Conservation (phyloP, 2,113 vertebrate species). For the Ophthalmolycus amberensis region DNA sequence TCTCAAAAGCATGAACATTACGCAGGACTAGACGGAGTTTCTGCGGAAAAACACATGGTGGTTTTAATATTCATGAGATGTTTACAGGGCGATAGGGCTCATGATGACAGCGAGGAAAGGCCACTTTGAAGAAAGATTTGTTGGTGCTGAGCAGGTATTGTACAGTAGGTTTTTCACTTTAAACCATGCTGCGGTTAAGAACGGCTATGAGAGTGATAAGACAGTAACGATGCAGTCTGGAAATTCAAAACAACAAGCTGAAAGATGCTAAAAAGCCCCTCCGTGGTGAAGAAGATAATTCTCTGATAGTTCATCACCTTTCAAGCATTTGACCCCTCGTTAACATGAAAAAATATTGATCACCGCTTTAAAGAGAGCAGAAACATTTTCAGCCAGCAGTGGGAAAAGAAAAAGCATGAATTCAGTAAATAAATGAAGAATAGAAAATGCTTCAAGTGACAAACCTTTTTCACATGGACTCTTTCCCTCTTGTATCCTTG, state of each 20-base stretch:
- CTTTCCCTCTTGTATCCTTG: neutral
- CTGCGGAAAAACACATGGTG: neutral
- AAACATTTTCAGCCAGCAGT: neutral
- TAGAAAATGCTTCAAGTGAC: neutral
- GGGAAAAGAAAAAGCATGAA: neutral
- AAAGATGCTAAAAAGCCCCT: neutral
- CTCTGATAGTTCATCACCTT: neutral
- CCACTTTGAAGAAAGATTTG: neutral
- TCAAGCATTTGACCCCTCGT: neutral
- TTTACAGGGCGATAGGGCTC: slow-evolving; percentile 1
- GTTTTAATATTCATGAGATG: slow-evolving; percentile 41
- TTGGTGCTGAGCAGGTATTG: neutral
- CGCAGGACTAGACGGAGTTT: neutral
- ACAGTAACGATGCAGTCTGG: too few relatives aligned
- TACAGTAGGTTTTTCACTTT: neutral
- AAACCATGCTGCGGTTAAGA: neutral
- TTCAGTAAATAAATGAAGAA: neutral
- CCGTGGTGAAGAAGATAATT: neutral
- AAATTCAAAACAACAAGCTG: neutral
- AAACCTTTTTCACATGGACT: neutral
- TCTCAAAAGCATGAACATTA: slow-evolving; percentile 25
- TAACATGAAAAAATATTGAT: neutral
- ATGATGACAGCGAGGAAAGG: neutral
- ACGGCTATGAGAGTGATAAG: neutral
- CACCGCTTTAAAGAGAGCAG: neutral